A percentile compares a stretch with the other conserved stretches of the same genome.
Evolutionary conservation across 2,113 vertebrate genomes (phyloP).

Genomic region (Dendrocopos noguchii): DNA sequence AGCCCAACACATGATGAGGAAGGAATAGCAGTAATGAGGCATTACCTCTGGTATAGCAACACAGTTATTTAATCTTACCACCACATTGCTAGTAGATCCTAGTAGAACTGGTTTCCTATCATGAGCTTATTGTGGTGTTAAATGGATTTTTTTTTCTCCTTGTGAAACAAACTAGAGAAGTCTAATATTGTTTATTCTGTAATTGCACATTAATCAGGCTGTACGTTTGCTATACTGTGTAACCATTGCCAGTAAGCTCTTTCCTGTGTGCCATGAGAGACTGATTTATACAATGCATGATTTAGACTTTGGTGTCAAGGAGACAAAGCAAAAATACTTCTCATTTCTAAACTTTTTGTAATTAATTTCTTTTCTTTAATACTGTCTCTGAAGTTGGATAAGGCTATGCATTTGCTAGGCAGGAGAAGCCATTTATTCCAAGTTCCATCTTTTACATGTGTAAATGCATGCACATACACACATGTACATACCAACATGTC

Average conservation of each 20-base stretch:
- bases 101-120: not conserved
- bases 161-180: not conserved
- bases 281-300: not conserved
- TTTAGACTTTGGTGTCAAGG: not conserved
- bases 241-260: not conserved
- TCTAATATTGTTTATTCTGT: not conserved
- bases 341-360: not conserved
- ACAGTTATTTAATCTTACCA: not conserved
- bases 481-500: too few species aligned
- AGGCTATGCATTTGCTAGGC: not conserved
- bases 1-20: not conserved
- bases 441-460: not conserved
- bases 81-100: not conserved
- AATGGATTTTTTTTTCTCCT: not conserved
- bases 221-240: not conserved
- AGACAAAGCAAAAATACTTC: not conserved
- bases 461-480: not conserved
- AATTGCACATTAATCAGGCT: not conserved
- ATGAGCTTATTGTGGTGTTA: not conserved
- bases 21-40: conserved; percentile 21
- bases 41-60: not conserved
- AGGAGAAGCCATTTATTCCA: not conserved
- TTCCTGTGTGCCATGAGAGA: not conserved
- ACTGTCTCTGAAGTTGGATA: not conserved
- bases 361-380: not conserved